Evolutionary conservation across 2,888 invertebrate genomes (phyloP).

Genomic region (Sisyra nigra): DNA sequence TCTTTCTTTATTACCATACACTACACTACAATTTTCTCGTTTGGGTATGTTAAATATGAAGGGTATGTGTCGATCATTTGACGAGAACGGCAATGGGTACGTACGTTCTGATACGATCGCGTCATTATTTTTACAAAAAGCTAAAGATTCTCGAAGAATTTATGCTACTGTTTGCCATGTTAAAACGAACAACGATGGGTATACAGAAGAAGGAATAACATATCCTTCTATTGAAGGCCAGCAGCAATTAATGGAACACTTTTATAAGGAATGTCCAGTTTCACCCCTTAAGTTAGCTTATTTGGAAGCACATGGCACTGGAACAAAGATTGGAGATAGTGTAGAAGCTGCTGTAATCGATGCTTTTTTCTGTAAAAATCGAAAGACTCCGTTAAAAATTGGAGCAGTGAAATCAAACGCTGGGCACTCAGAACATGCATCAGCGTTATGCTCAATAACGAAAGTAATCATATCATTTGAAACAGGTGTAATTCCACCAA

Average conservation of each 20-base stretch:
- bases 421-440: constrained; percentile 74
- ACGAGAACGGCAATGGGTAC: constrained; percentile 56
- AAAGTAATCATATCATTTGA: constrained; percentile 55
- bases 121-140: constrained; percentile 54
- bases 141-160: constrained; percentile 28
- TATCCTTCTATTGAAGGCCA: constrained; percentile 33
- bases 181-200: constrained; percentile 25
- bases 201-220: constrained; percentile 24
- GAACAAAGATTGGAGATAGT: constrained; percentile 52
- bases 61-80: constrained; percentile 38
- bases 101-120: constrained; percentile 67
- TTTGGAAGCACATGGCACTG: constrained; percentile 37
- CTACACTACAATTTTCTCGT: constrained; percentile 67
- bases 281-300: constrained; percentile 54
- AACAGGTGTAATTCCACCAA: constrained; percentile 58
- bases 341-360: constrained; percentile 71
- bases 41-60: constrained; percentile 35
- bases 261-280: constrained; percentile 52
- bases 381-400: constrained; percentile 55
- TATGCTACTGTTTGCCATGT: constrained; percentile 27
- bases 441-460: constrained; percentile 58
- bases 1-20: constrained; percentile 66
- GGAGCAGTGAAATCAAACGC: constrained; percentile 82
- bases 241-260: constrained; percentile 40
- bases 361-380: constrained; percentile 51